Evolutionary conservation across 1,140 invertebrate genomes (phyloP).

Genomic region (Capitella teleta): DNA sequence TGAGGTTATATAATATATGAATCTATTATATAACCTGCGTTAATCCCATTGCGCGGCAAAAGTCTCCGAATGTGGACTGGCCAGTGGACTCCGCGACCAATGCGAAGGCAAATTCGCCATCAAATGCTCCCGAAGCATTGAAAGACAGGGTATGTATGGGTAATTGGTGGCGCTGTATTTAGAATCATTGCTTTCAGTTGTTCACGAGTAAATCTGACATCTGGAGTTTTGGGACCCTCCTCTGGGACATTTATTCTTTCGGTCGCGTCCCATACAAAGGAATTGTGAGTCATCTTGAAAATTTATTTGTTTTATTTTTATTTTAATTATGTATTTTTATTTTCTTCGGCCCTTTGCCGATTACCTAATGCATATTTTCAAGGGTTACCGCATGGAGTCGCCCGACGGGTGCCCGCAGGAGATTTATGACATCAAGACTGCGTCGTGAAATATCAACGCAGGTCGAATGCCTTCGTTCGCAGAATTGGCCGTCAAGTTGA

Average conservation of each 20-base stretch:
- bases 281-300: slow-evolving; percentile 45
- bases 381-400: slow-evolving; percentile 97
- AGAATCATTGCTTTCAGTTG: slow-evolving; percentile 7
- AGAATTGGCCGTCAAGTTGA: background rate
- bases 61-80: slow-evolving; percentile 95
- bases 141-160: slow-evolving; percentile 73
- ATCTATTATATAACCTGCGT: no score
- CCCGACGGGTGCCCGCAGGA: slow-evolving; percentile 93
- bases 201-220: slow-evolving; percentile 10
- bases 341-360: slow-evolving; percentile 72
- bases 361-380: slow-evolving; percentile 93
- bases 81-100: slow-evolving; percentile 49
- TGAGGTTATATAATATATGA: no score
- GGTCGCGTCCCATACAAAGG: slow-evolving; percentile 8
- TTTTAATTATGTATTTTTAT: no score
- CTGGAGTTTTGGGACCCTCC: slow-evolving; percentile 12
- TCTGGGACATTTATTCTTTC: slow-evolving; percentile 13
- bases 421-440: slow-evolving; percentile 91
- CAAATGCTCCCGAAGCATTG: slow-evolving; percentile 93
- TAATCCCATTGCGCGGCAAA: slow-evolving; percentile 86
- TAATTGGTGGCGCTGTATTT: background rate
- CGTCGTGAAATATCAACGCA: slow-evolving; percentile 85
- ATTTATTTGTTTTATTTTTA: no score
- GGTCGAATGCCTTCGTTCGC: slow-evolving; percentile 74
- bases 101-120: slow-evolving; percentile 60